Evolutionary conservation across 2,888 invertebrate genomes (phyloP), one percentile per base, ranked within the genome.

Genomic region (Heteromurus nitidus): DNA sequence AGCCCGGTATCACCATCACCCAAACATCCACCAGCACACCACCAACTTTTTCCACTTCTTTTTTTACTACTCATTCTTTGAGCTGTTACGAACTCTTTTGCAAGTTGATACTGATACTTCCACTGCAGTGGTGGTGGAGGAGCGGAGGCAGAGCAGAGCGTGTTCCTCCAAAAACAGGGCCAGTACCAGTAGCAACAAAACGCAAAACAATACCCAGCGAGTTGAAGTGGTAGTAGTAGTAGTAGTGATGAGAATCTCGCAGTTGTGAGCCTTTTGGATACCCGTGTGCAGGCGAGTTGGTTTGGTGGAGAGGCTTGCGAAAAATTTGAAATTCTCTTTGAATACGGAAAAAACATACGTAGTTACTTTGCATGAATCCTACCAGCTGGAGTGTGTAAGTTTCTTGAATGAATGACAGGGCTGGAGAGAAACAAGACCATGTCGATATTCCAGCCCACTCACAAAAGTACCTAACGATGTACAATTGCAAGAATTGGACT

Each of bases 51-150:
- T 47, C 16, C 11, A 47, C 47, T n/a, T n/a, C n/a, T 3, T 47
- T 47, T 47, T 47, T 11, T 47, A 47, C 47, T n/a, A 47, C n/a
- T 47, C 47, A 47, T 47, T 47, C 47, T 47, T n/a, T n/a, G n/a
- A n/a, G n/a, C n/a, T n/a, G n/a, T n/a, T n/a, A n/a, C n/a, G n/a
- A 47, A 47, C 47, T 5, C 11, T 47, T 47, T 16, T 47, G 47
- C 11, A n/a, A 47, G 47, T 47, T 47, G 47, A 47, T 36, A 36
- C 7, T 36, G 36, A 36, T 47, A 47, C 47, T 47, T 47, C n/a
- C 47, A 47, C 47, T 47, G 47, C 47, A 47, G 47, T 47, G 47
- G 47, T 47, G n/a, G 47, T 3, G n/a, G 47, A 47, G n/a, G n/a
- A n/a, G n/a, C n/a, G n/a, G n/a, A n/a, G n/a, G n/a, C n/a, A n/a